Percentiles rank a stretch among this genome's conserved stretches.
phyloP scores from a whole-genome alignment of 2,797 vertebrate genomes.

The Scolopax bukidnonensis region DNA sequence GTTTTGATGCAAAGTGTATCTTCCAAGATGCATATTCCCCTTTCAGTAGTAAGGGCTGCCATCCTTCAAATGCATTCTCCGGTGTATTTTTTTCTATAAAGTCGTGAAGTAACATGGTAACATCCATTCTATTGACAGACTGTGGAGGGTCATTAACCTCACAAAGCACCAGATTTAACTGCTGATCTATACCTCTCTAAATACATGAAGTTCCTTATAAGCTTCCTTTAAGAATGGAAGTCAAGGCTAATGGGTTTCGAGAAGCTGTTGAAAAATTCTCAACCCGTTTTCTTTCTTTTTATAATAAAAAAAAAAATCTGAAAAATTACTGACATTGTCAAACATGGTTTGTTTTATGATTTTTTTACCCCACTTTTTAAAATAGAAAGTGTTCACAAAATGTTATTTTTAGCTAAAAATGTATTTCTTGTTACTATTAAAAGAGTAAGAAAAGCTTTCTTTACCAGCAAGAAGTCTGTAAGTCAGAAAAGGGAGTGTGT shows the following conservation, averaged over 20 bases:
- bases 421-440: not conserved
- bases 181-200: not conserved
- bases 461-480: not conserved
- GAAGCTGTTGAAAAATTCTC: not conserved
- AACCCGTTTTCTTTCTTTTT: not conserved
- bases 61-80: not conserved
- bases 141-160: not conserved
- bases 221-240: not conserved
- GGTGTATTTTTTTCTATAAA: not conserved
- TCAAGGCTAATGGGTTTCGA: not conserved
- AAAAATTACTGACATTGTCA: not conserved
- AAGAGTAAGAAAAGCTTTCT: not conserved
- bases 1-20: not conserved
- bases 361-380: rapidly evolving
- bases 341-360: not conserved
- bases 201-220: not conserved
- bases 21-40: not conserved
- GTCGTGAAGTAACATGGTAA: not conserved
- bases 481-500: not conserved
- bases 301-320: not conserved
- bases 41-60: not conserved
- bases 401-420: not conserved
- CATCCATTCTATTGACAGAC: not conserved
- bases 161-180: not conserved
- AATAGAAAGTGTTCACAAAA: not conserved